Evolutionary conservation across 2,113 vertebrate species (phyloP), one percentile per base, ranked within the genome.

Genomic region (Odocoileus hemionus): DNA sequence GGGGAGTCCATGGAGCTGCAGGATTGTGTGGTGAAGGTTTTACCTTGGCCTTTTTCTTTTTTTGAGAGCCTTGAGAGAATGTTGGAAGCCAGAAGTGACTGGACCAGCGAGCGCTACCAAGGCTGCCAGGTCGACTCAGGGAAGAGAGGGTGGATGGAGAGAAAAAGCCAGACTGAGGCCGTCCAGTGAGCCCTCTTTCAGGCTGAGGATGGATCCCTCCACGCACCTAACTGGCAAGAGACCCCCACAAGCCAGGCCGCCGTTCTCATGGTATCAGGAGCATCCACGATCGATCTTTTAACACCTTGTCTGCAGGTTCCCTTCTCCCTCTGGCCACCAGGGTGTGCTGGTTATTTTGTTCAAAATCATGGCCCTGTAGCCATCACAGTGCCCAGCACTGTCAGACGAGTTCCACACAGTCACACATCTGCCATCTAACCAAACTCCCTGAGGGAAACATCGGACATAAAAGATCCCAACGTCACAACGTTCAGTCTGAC

Each of bases 1-100:
- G 28, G n/a, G 25, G 64, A 78, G 13, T 76, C 30, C 1, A 91
- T 5, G 15, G 52, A 78, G 23, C 36, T 36, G 45, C 57, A 79
- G 33, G 45, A n/a, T 2, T 0, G 16, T 2, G 4, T 17, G 33
- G 54, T 21, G 5, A 58, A 39, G 47, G 28, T 57, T 90, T 95
- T 94, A 97, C 95, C 96, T 94, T 70, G 83, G 89, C n/a, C n/a
- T 83, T 39, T 83, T 55, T 15, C 33, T 55, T 15, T 55, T 50
- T 14, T 50, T 16, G 12, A 74, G 39, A 57, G 39, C 39, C 14
- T 11, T 55, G 23, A 33, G 15, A 83, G 57, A 45, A n/a, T 2
- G 47, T 54, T 11, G 70, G 79, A 83, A 54, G 85, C 79, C 50
- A 5, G 78, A 45, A 30, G 64, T n/a, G 78, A 67, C 82, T 50